A percentile compares a stretch with the other conserved stretches of the same genome.
Evolutionary conservation across 2,888 invertebrate genomes (phyloP).

Genomic region (Heliothis peltigera): DNA sequence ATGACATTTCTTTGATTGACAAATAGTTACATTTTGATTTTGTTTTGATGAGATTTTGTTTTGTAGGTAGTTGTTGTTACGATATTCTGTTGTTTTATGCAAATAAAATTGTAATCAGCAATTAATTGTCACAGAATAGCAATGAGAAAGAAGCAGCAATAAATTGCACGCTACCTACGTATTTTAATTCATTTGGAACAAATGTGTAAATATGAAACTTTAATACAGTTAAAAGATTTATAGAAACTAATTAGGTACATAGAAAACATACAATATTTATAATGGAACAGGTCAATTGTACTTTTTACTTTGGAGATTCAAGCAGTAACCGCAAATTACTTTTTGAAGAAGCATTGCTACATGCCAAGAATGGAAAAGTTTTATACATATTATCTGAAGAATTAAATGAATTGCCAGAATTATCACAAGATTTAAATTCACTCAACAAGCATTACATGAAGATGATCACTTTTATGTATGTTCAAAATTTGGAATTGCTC

Average conservation of each 20-base stretch:
- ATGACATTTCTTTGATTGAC: no score
- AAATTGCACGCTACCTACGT: no score
- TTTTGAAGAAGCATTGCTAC: constrained; percentile 78
- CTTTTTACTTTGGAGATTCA: constrained; percentile 72
- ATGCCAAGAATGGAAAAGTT: constrained; percentile 80
- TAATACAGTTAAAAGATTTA: neutral
- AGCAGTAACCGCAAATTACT: constrained; percentile 74
- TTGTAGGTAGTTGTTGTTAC: no score
- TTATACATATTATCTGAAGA: constrained; percentile 81
- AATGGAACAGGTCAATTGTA: constrained; percentile 56
- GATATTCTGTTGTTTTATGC: no score
- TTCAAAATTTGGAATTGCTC: constrained; percentile 73
- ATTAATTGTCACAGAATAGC: no score
- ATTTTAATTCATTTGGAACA: no score
- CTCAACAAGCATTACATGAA: constrained; percentile 82
- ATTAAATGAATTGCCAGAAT: constrained; percentile 79
- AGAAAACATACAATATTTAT: neutral
- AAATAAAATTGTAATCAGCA: no score
- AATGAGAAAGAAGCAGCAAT: no score
- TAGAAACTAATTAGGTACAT: neutral
- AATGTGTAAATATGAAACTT: no score
- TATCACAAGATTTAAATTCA: constrained; percentile 78
- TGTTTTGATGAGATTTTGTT: no score
- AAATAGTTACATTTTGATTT: no score
- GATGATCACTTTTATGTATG: constrained; percentile 85